A percentile compares a stretch with the other conserved stretches of the same genome.
These are phyloP conservation scores for Rotaria socialis DNA, from an alignment of 2,888 invertebrate species.

Conservation along the genomic window DNA sequence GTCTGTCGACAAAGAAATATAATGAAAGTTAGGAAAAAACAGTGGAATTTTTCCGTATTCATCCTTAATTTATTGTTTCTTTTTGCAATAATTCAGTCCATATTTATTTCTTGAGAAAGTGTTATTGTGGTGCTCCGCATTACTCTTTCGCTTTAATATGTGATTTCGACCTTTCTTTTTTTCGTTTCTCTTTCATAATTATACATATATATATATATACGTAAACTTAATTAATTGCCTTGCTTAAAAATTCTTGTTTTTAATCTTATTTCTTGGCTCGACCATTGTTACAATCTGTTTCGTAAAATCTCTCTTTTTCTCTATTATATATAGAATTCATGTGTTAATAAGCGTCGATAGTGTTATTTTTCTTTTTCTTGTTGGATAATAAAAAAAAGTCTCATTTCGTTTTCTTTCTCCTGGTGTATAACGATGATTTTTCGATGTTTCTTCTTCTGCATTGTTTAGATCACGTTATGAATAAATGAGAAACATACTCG, in stretches of 20 bases:
- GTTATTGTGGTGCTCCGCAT: background rate
- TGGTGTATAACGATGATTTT: background rate
- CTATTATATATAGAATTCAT: background rate
- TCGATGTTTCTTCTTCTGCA: background rate
- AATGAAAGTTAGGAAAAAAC: background rate
- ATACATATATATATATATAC: background rate
- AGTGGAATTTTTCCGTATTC: background rate
- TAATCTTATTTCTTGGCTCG: background rate
- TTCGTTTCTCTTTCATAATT: background rate
- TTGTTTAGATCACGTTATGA: background rate
- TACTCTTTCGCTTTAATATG: background rate
- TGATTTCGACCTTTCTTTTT: background rate
- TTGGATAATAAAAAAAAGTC: background rate
- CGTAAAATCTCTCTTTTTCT: background rate
- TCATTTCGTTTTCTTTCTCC: background rate
- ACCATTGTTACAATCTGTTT: background rate
- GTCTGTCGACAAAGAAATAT: background rate
- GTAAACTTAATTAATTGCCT: background rate
- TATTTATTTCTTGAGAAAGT: background rate
- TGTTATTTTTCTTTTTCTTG: background rate
- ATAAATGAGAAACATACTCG: background rate
- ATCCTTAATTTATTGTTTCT: background rate
- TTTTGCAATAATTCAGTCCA: constrained; percentile 1
- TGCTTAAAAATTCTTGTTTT: background rate
- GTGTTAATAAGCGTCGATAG: background rate